Conservation (phyloP, 2,888 invertebrate species). For the Platycheirus rosarum region DNA sequence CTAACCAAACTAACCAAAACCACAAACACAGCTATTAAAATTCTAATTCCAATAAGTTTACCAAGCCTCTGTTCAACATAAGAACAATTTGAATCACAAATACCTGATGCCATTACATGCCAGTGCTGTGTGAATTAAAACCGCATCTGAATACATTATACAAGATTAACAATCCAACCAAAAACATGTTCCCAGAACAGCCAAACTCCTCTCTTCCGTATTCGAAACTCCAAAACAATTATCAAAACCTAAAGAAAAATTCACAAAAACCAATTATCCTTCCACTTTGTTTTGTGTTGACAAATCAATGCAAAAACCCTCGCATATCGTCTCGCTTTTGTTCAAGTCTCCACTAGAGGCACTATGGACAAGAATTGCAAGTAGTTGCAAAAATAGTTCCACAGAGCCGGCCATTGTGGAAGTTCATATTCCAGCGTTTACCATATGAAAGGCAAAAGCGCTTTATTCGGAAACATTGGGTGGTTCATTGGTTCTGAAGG, state of each 20-base stretch:
- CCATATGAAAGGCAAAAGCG: slow-evolving; percentile 36
- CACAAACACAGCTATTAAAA: no score
- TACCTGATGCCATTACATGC: no score
- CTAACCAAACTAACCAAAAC: no score
- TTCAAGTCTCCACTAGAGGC: slow-evolving; percentile 4
- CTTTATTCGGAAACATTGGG: slow-evolving; percentile 51
- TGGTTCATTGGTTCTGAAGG: slow-evolving; percentile 45
- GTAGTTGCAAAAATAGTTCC: slow-evolving; percentile 23
- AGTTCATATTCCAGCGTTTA: slow-evolving; percentile 41
- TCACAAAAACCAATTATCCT: slow-evolving; percentile 60
- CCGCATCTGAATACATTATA: no score
- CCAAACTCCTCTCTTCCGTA: slow-evolving; percentile 10
- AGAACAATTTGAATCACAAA: no score
- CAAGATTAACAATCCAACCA: no score
- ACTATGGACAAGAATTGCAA: slow-evolving; percentile 44
- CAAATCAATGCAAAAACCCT: slow-evolving; percentile 54
- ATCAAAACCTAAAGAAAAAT: slow-evolving; percentile 25
- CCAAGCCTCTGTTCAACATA: no score
- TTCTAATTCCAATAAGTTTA: no score
- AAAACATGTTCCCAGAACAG: not conserved
- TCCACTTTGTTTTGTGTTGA: slow-evolving; percentile 56
- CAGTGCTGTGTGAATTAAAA: no score
- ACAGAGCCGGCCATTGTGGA: slow-evolving; percentile 24
- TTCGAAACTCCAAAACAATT: slow-evolving; percentile 43
- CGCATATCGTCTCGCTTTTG: slow-evolving; percentile 13